A percentile compares a stretch with the other conserved stretches of the same genome.
Conservation (phyloP, 2,113 vertebrate species). For the Urocynchramus pylzowi region DNA sequence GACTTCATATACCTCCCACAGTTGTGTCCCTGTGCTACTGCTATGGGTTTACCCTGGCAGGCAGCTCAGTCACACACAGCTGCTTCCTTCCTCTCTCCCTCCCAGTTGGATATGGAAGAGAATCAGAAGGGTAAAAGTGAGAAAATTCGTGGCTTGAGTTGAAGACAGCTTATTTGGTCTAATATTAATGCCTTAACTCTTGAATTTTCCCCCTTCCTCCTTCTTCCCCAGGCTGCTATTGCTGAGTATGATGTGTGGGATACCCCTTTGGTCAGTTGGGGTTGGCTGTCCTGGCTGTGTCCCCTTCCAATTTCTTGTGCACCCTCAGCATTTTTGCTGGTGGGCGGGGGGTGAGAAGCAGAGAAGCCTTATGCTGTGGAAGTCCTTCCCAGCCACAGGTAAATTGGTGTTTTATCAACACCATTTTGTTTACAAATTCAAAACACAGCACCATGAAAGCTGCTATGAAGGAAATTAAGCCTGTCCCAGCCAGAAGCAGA, state of each 20-base stretch:
- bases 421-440: background rate
- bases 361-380: background rate
- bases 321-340: accelerated
- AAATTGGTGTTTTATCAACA: background rate
- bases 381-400: background rate
- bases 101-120: background rate
- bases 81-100: background rate
- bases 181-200: background rate
- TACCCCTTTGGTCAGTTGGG: background rate
- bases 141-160: background rate
- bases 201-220: accelerated
- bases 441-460: background rate
- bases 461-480: background rate
- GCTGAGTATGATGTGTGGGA: background rate
- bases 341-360: background rate
- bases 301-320: background rate
- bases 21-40: background rate
- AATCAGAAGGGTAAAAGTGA: background rate
- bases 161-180: background rate
- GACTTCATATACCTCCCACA: background rate
- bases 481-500: background rate
- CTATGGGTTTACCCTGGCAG: background rate
- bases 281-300: background rate
- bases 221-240: background rate
- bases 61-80: background rate